Conservation (phyloP, 2,113 vertebrate species). For the Aramus guarauna region DNA sequence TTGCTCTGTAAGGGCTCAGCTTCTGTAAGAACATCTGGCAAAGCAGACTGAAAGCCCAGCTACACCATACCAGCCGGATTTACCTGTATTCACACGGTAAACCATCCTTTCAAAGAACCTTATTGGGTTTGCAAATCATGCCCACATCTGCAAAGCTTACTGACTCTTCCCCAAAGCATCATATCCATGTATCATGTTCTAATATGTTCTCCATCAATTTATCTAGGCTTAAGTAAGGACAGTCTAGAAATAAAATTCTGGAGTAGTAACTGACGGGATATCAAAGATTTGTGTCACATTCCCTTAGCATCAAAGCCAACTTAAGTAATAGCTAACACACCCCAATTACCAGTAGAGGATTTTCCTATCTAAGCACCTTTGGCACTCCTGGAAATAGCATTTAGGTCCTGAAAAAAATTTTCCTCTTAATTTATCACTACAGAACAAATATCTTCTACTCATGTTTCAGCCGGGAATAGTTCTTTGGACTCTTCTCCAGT, state of each 20-base stretch:
- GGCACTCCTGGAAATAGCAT: not conserved
- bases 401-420: not conserved
- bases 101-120: not conserved
- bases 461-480: not conserved
- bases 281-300: not conserved
- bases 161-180: not conserved
- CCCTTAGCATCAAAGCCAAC: not conserved
- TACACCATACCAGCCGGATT: not conserved
- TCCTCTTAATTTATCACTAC: not conserved
- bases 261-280: not conserved
- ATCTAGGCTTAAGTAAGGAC: not conserved
- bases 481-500: not conserved
- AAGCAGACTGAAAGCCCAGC: not conserved
- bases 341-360: not conserved
- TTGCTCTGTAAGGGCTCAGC: not conserved
- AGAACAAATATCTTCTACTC: not conserved
- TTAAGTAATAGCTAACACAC: not conserved
- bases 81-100: not conserved
- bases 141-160: not conserved
- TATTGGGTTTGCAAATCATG: not conserved
- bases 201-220: not conserved
- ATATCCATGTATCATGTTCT: not conserved
- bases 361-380: not conserved
- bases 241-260: not conserved
- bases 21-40: not conserved